A percentile compares a stretch with the other conserved stretches of the same genome.
Evolutionary conservation across 2,888 invertebrate species (phyloP).

Genomic region (Meandrusa payeni): DNA sequence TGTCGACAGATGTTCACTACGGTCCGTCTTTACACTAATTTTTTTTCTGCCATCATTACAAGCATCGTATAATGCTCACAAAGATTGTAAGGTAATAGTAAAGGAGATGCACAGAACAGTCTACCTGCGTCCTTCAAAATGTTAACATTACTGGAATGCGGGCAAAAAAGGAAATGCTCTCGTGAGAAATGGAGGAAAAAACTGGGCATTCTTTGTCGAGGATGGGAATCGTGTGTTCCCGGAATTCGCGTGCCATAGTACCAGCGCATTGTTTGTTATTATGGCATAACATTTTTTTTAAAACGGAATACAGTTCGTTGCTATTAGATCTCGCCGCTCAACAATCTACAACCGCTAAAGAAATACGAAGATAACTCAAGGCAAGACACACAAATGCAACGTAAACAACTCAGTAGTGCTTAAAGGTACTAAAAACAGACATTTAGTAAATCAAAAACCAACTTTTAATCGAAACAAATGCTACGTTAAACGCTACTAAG

Average conservation of each 20-base stretch:
- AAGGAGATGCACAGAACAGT: conserved; percentile 26
- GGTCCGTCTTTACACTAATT: not conserved
- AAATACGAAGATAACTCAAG: no score
- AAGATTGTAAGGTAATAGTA: conserved; percentile 6
- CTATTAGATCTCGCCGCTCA: no score
- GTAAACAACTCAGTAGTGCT: no score
- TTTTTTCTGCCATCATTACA: not conserved
- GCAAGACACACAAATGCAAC: no score
- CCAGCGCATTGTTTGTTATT: conserved; percentile 44
- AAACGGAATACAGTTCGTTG: no score
- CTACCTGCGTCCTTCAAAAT: conserved; percentile 64
- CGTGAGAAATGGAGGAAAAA: conserved; percentile 67
- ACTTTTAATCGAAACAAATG: no score
- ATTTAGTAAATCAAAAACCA: no score
- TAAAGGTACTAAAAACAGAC: no score
- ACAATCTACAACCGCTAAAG: no score
- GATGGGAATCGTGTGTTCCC: conserved; percentile 70
- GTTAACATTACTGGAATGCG: conserved; percentile 71
- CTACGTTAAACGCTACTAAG: no score
- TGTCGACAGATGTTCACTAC: not conserved
- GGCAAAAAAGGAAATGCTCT: conserved; percentile 61
- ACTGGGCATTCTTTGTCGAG: conserved; percentile 52
- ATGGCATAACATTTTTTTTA: no score
- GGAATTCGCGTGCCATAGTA: conserved; percentile 76
- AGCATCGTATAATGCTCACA: no score